Evolutionary conservation across 2,113 vertebrate species (phyloP).

Genomic region (Hucho hucho): DNA sequence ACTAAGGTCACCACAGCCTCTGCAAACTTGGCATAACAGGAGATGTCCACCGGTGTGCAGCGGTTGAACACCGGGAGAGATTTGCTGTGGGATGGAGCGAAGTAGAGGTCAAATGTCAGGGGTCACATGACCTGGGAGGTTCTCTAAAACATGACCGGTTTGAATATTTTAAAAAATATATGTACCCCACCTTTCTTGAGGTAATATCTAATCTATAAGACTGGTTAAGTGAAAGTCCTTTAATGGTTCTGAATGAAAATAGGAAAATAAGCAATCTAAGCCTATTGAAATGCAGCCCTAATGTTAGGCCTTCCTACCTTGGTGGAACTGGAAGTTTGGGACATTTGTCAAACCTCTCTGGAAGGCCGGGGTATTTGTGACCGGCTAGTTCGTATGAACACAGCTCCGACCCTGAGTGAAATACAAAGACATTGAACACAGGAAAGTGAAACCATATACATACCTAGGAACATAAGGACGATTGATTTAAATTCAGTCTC

Average conservation of each 20-base stretch:
- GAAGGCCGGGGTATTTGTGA: conserved; percentile 81
- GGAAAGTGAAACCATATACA: background rate
- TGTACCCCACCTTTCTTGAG: no score
- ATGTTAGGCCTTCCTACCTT: conserved; percentile 76
- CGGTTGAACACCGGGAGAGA: conserved; percentile 96
- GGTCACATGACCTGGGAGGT: background rate
- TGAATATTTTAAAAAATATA: no score
- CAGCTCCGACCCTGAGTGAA: conserved; percentile 81
- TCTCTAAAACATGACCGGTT: no score
- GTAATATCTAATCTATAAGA: no score
- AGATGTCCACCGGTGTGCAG: conserved; percentile 95
- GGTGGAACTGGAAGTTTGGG: conserved; percentile 93
- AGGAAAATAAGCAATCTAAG: background rate
- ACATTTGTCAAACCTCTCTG: conserved; percentile 80
- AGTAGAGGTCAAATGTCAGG: conserved; percentile 27
- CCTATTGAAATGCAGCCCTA: background rate
- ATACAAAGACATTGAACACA: background rate
- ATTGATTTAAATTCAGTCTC: no score
- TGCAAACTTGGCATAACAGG: conserved; percentile 95
- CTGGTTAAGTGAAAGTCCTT: no score
- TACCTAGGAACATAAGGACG: background rate
- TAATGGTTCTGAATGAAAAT: no score
- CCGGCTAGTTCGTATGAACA: conserved; percentile 87
- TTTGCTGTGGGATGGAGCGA: conserved; percentile 63
- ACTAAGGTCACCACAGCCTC: conserved; percentile 97